Base-by-base conservation (phyloP, 2,113 vertebrate genomes). In the Tachuris rubrigastra region DNA sequence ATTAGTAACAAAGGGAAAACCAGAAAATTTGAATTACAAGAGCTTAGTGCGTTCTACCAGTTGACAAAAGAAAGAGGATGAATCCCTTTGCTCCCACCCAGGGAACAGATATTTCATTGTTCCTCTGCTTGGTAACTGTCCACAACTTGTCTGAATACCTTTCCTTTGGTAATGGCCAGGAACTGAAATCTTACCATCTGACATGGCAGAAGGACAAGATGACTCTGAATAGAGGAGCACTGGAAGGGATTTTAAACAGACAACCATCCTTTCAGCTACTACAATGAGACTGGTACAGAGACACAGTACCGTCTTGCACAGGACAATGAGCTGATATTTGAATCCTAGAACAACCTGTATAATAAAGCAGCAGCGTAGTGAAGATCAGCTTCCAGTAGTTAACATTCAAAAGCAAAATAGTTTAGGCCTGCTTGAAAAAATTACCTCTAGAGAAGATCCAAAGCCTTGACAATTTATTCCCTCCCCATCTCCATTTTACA, bases 171-270 rank as follows among this genome's bases (percentile, higher is more conserved):
- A 87, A 82, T 59, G 69, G 87, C 84, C 84, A 6, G 74, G 95
- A 80, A 35, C 84, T 93, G 95, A 97, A 97, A 97, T 95, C 94
- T 92, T 86, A 96, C 74, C 95, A 97, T 93, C 92, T 87, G 89
- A 94, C 92, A 94, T 37, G 86, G 97, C 95, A 94, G 75, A 46
- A 95, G 92, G 76, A 96, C 97, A 95, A 86, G 89, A 33, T 60
- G 62, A 5, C 52, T 77, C 74, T 94, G 89, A 97, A 95, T 88
- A 91, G 89, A 83, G 68, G 18, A 83, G 42, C 82, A 88, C n/a
- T 23, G 60, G 69, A 44, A 90, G 79, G 84, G 85, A 27, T 94
- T 97, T 91, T 66, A 53, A 95, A 42, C 82, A 95, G 67, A 73
- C 79, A 95, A 31, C 39, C 39, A 2, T 27, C 80, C 88, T 93